Conservation (phyloP, 2,888 invertebrate genomes). For the Cephus spinipes region DNA sequence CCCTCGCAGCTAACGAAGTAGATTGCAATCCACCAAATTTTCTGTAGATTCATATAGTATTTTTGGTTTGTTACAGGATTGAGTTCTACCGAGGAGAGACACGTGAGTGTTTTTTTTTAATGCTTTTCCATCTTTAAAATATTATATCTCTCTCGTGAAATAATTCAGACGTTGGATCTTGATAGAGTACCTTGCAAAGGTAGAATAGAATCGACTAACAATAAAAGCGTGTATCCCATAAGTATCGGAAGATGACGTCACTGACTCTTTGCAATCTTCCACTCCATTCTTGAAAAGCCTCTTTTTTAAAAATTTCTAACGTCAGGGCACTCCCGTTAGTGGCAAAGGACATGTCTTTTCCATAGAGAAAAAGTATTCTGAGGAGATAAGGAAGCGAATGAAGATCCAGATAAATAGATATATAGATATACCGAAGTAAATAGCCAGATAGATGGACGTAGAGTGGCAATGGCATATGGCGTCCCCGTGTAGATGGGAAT, state of each 20-base stretch:
- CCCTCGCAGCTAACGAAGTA: background rate
- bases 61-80: slow-evolving; percentile 68
- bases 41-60: slow-evolving; percentile 2
- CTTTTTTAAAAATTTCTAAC: background rate
- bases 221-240: no score
- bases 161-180: background rate
- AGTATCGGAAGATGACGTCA: background rate
- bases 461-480: background rate
- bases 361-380: background rate
- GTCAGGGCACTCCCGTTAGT: background rate
- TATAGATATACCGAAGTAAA: background rate
- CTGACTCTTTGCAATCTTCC: background rate
- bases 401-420: background rate
- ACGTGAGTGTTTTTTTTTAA: slow-evolving; percentile 69
- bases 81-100: slow-evolving; percentile 75
- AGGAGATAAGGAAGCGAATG: background rate
- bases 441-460: background rate
- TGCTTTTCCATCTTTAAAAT: background rate
- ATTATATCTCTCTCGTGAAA: background rate
- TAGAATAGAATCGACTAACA: background rate
- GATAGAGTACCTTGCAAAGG: background rate
- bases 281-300: background rate
- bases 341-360: background rate
- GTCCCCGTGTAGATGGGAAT: background rate
- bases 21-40: background rate